Conservation (phyloP, 2,113 vertebrate species). For the Hymenochirus boettgeri region DNA sequence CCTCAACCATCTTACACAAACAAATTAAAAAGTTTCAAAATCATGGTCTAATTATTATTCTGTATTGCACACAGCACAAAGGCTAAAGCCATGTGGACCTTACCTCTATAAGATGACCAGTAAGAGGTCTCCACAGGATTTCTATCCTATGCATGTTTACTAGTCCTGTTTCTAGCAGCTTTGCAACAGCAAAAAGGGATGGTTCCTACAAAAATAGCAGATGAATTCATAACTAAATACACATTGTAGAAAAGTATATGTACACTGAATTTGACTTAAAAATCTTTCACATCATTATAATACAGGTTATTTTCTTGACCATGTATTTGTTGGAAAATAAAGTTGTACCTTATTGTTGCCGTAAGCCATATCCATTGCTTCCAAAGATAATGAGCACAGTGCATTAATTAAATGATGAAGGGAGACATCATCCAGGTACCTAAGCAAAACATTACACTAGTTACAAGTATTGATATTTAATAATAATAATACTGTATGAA, state of each 20-base stretch:
- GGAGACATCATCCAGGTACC: conserved; percentile 97
- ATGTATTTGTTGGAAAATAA: too few relatives aligned
- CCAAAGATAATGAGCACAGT: conserved; percentile 92
- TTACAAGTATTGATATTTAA: background rate
- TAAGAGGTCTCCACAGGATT: conserved; percentile 94
- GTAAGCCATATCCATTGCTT: conserved; percentile 99
- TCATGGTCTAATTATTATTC: too few relatives aligned
- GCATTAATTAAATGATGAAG: conserved; percentile 98
- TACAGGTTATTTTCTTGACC: too few relatives aligned
- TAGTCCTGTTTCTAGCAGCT: conserved; percentile 91
- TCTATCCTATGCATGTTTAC: conserved; percentile 98
- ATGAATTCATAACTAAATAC: too few relatives aligned
- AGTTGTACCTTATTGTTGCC: conserved; percentile 97
- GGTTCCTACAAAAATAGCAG: conserved; percentile 90
- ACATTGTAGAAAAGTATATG: too few relatives aligned
- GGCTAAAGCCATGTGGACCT: conserved; percentile 8
- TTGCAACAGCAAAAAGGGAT: conserved; percentile 95
- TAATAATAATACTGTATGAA: conserved; percentile 48
- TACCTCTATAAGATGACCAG: conserved; percentile 95
- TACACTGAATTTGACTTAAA: too few relatives aligned
- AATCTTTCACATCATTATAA: too few relatives aligned
- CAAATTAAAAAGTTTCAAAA: too few relatives aligned
- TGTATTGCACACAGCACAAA: too few relatives aligned
- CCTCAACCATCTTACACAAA: too few relatives aligned
- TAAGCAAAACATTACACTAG: conserved; percentile 51